Evolutionary conservation across 2,797 vertebrate genomes (phyloP).

Genomic region (Merluccius polli): DNA sequence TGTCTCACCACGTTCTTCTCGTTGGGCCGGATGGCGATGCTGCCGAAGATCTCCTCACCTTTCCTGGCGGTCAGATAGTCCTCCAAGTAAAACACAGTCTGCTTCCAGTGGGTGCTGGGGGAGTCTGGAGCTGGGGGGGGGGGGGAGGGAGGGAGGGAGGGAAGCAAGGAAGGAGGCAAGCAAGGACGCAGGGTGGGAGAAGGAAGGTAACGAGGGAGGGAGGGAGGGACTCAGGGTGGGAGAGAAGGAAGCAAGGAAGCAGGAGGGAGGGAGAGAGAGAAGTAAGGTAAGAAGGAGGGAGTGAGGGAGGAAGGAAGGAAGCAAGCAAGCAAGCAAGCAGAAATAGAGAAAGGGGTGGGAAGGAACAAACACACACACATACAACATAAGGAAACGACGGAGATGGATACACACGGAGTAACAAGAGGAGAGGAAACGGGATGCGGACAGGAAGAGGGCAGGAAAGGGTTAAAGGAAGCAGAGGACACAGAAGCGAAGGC

Average conservation of each 20-base stretch:
- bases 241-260: too few relatives aligned
- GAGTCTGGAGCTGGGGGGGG: slow-evolving; percentile 84
- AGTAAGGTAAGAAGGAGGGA: too few relatives aligned
- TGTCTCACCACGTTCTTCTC: slow-evolving; percentile 92
- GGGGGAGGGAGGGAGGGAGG: not conserved
- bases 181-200: not conserved
- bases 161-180: not conserved
- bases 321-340: not conserved
- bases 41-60: slow-evolving; percentile 94
- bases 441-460: too few relatives aligned
- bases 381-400: too few relatives aligned
- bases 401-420: not conserved
- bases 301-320: not conserved
- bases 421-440: too few relatives aligned
- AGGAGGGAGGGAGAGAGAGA: too few relatives aligned
- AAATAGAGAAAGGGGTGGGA: not conserved
- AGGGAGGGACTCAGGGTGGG: too few relatives aligned
- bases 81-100: slow-evolving; percentile 97
- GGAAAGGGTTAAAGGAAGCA: too few relatives aligned
- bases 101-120: slow-evolving; percentile 97
- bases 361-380: too few relatives aligned
- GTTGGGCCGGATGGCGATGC: slow-evolving; percentile 90
- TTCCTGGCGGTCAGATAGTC: slow-evolving; percentile 94
- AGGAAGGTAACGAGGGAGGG: not conserved
- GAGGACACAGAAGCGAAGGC: too few relatives aligned